Conservation (phyloP, 2,888 invertebrate genomes). For the Gastrophysa polygoni region DNA sequence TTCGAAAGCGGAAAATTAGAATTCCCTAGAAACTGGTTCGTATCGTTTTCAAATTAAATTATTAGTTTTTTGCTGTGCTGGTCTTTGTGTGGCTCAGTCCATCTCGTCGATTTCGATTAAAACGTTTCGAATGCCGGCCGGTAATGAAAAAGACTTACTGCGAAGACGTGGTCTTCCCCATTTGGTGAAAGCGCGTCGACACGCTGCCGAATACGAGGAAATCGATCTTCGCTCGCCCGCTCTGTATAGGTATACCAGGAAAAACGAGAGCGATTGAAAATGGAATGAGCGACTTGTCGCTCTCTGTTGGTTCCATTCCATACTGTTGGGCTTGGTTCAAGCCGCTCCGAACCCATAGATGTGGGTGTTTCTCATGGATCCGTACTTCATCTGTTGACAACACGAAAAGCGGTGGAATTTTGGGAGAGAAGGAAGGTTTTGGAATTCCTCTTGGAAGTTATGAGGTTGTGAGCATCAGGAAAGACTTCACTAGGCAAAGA, state of each 20-base stretch:
- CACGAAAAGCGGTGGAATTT: no score
- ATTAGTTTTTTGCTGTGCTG: slow-evolving; percentile 34
- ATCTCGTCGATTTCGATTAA: slow-evolving; percentile 46
- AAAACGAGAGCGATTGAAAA: background rate
- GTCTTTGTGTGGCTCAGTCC: slow-evolving; percentile 40
- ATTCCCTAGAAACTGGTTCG: slow-evolving; percentile 24
- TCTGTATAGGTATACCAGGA: slow-evolving; percentile 31
- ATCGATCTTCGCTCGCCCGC: slow-evolving; percentile 12
- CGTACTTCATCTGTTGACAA: no score
- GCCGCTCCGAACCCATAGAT: no score
- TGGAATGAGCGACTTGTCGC: no score
- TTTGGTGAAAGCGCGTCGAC: slow-evolving; percentile 28
- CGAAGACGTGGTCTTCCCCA: slow-evolving; percentile 42
- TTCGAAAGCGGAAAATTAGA: slow-evolving; percentile 1
- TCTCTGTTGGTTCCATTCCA: no score
- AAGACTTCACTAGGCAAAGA: no score
- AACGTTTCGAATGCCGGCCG: slow-evolving; percentile 47
- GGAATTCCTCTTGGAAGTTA: no score
- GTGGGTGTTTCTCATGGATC: no score
- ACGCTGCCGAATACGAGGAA: slow-evolving; percentile 29
- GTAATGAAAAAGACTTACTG: slow-evolving; percentile 46
- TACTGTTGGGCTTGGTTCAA: no score
- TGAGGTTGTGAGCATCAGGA: no score
- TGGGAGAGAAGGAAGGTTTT: no score
- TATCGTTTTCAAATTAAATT: slow-evolving; percentile 38